A percentile compares a stretch with the other conserved stretches of the same genome.
phyloP scores from a whole-genome alignment of 2,888 invertebrate genomes.

The Pyrrhosoma nymphula region DNA sequence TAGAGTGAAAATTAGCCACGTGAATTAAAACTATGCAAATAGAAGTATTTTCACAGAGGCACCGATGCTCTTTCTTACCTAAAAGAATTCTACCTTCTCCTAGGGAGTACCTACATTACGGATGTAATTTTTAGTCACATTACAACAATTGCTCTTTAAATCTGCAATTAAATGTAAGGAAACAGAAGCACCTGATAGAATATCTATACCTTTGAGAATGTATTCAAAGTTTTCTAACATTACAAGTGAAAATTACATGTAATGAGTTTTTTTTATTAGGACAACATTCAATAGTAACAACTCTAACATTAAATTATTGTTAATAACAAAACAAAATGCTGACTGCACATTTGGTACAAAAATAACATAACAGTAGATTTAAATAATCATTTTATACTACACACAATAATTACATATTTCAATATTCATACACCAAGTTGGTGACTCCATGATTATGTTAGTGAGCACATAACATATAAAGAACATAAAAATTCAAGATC shows the following conservation, averaged over 20 bases:
- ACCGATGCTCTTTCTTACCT: too few relatives aligned
- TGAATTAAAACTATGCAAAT: too few relatives aligned
- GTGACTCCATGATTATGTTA: not conserved
- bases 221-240: not conserved
- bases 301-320: constrained; percentile 38
- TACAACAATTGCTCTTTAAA: too few relatives aligned
- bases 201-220: too few relatives aligned
- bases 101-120: too few relatives aligned
- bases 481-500: constrained; percentile 13
- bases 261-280: not conserved
- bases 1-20: too few relatives aligned
- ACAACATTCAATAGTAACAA: constrained; percentile 5
- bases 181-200: too few relatives aligned
- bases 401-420: not conserved
- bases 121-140: too few relatives aligned
- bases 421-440: not conserved
- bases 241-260: not conserved
- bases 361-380: not conserved
- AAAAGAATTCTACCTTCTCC: too few relatives aligned
- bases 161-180: too few relatives aligned
- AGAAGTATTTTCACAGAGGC: too few relatives aligned
- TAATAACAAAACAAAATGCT: not conserved
- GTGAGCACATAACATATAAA: not conserved
- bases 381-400: not conserved
- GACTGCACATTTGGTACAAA: constrained; percentile 21